Evolutionary conservation across 2,888 invertebrate genomes (phyloP).

Genomic region (Sesia bembeciformis): DNA sequence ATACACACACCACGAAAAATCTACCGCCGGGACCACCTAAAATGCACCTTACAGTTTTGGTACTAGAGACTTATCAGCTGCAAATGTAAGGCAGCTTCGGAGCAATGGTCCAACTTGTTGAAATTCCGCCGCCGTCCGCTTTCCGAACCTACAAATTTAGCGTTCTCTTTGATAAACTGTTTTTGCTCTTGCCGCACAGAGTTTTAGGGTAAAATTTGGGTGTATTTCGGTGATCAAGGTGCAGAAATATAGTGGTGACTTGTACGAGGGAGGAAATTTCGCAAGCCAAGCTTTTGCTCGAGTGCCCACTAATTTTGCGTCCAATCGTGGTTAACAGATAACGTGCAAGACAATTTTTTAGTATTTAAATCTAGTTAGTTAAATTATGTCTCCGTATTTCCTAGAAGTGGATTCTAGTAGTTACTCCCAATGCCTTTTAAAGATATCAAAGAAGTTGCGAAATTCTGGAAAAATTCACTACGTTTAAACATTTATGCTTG

Average conservation of each 20-base stretch:
- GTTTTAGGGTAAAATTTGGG: constrained; percentile 35
- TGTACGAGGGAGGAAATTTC: constrained; percentile 54
- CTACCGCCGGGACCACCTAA: constrained; percentile 12
- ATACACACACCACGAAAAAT: constrained; percentile 3
- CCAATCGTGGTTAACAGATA: constrained; percentile 1
- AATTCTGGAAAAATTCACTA: too few species aligned
- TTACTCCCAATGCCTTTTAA: too few species aligned
- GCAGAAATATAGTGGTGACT: constrained; percentile 20
- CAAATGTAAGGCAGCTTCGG: constrained; percentile 27
- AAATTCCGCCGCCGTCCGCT: constrained; percentile 65
- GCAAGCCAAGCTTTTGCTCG: constrained; percentile 61
- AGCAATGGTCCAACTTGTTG: constrained; percentile 65
- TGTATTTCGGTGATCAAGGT: constrained; percentile 20
- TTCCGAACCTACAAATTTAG: constrained; percentile 48
- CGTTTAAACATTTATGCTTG: too few species aligned
- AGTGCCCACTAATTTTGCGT: constrained; percentile 59
- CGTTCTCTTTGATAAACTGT: constrained; percentile 21
- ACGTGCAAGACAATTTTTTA: constrained; percentile 35
- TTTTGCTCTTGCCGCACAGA: constrained; percentile 27
- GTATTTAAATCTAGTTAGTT: constrained; percentile 18
- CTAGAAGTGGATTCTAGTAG: too few species aligned
- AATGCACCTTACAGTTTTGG: constrained; percentile 29
- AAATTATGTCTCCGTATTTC: too few species aligned
- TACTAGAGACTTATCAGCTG: constrained; percentile 24
- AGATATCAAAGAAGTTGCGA: too few species aligned